Base-by-base conservation (phyloP, 1,140 invertebrate species). In the Drosophila bocqueti region DNA sequence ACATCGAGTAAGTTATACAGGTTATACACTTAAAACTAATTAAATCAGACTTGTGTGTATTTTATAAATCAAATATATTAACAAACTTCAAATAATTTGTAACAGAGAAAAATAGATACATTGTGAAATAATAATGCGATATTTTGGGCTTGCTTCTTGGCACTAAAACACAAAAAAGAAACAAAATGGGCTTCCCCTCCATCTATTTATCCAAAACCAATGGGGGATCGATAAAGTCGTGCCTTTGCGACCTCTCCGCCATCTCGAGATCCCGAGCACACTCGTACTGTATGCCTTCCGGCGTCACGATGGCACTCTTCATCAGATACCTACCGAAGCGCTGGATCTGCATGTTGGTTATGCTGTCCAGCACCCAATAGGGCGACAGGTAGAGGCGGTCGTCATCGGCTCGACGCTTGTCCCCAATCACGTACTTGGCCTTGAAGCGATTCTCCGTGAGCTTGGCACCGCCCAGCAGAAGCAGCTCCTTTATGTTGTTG, bases 331-430 rank as follows among this genome's bases (percentile, higher is more conserved):
- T 93, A 2, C 71, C 60, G 46, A 92, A 81, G 26, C 71, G 76
- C 61, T 89, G 76, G 18, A 93, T 62, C 54, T 92, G 86, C 86
- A 91, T 93, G 18, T 80, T 58, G 2, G 77, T 79, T 31, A 93
- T 89, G 50, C 92, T 92, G 54, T 95, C 94, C 10, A 95, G 79
- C 1, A 94, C 81, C 94, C 94, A 95, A 11, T 83, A 86, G 62
- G 93, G 93, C 16, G 78, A 92, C 1, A 94, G 83, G 40, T 93
- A 93, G 4, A 91, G 64, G 21, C 92, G 90, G 13, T 91, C 85
- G 15, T 87, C 62, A 6, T 86, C 63, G 1, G 63, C 69, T 2
- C 75, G 68, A 15, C 89, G 76, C n/a, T 83, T 87, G 54, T 93
- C 90, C 10, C 94, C 94, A n/a, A 95, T 82, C 21, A 94, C 82